Conservation (phyloP, 2,797 vertebrate genomes). For the Columba guinea region DNA sequence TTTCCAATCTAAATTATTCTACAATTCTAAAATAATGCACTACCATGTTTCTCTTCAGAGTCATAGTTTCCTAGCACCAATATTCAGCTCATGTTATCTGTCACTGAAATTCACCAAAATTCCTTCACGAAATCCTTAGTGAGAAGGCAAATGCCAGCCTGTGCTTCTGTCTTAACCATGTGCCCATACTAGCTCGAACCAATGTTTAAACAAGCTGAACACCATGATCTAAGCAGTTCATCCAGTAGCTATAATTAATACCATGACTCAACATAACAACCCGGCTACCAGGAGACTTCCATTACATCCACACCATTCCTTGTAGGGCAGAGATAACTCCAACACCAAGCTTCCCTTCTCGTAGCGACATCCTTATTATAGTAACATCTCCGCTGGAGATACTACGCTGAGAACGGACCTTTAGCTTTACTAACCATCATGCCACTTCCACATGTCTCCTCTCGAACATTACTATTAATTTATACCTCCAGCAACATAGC, state of each 20-base stretch:
- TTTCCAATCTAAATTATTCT: not conserved
- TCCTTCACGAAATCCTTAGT: not conserved
- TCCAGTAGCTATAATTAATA: conserved; percentile 61
- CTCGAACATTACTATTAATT: not conserved
- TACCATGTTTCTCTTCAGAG: not conserved
- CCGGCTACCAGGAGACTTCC: conserved; percentile 2
- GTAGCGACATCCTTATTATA: conserved; percentile 63
- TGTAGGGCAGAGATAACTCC: conserved; percentile 55
- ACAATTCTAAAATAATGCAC: not conserved
- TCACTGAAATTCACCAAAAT: not conserved
- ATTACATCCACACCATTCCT: conserved; percentile 23
- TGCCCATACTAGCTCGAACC: not conserved
- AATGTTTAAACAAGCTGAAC: not conserved
- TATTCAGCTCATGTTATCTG: not conserved
- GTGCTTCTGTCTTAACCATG: not conserved
- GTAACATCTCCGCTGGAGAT: conserved; percentile 37
- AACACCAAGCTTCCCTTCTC: conserved; percentile 35
- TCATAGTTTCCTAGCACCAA: not conserved
- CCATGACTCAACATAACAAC: conserved; percentile 44
- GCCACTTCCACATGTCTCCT: not conserved
- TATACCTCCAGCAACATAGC: not conserved
- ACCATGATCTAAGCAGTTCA: not conserved
- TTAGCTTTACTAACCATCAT: not conserved
- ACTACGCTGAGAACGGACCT: conserved; percentile 36
- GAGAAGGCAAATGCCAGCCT: not conserved